Percentiles rank a stretch among this genome's conserved stretches.
phyloP scores from a whole-genome alignment of 2,888 invertebrate species.

The Galeopsomyia nigrocyanea region DNA sequence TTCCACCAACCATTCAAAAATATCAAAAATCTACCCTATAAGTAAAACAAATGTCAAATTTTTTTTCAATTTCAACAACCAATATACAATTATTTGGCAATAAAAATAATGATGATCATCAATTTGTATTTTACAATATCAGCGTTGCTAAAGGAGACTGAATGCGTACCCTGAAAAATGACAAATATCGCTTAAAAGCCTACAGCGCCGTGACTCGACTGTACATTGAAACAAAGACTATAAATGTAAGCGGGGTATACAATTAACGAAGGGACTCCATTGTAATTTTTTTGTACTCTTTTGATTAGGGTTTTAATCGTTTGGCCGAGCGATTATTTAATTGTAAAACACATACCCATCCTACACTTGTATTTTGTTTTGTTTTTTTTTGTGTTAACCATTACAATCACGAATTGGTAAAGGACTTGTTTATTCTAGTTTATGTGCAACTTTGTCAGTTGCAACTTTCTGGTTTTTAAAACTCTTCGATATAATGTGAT shows the following conservation, averaged over 20 bases:
- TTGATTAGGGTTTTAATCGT: constrained; percentile 64
- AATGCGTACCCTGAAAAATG: too few relatives aligned
- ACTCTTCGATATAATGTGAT: constrained; percentile 39
- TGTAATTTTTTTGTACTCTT: constrained; percentile 65
- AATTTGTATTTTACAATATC: too few relatives aligned
- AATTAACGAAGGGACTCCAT: constrained; percentile 49
- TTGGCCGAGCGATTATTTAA: constrained; percentile 58
- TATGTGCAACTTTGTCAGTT: constrained; percentile 33
- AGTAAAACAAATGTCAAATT: background rate
- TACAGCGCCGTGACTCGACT: constrained; percentile 37
- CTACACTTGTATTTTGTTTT: constrained; percentile 33
- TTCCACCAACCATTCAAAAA: background rate
- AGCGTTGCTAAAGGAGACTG: too few relatives aligned
- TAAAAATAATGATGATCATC: too few relatives aligned
- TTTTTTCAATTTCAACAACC: too few relatives aligned
- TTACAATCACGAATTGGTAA: constrained; percentile 47
- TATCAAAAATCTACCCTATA: background rate
- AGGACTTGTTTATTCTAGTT: constrained; percentile 33
- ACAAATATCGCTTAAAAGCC: background rate
- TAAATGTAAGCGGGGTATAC: constrained; percentile 41
- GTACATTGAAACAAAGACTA: constrained; percentile 38
- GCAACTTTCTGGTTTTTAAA: constrained; percentile 42
- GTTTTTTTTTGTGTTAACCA: constrained; percentile 43
- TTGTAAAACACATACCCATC: constrained; percentile 41
- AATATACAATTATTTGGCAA: too few relatives aligned